phyloP scores from a whole-genome alignment of 2,888 invertebrate species.

The Acrobasis repandana region DNA sequence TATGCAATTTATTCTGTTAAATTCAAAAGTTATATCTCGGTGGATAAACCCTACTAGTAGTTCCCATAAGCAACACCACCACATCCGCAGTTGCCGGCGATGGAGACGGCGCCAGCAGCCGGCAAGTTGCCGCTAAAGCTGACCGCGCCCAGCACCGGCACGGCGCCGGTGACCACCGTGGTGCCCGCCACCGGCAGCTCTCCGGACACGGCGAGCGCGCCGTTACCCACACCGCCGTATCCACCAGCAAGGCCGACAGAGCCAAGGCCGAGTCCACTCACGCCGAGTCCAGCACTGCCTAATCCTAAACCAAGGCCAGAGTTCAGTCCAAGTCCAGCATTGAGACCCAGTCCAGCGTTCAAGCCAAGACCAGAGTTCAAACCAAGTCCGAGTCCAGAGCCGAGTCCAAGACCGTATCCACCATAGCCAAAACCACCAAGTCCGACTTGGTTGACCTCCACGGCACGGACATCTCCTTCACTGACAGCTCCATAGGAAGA shows the following conservation, averaged over 20 bases:
- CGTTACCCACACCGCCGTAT: constrained; percentile 25
- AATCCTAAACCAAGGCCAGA: constrained; percentile 2
- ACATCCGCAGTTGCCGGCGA: constrained; percentile 47
- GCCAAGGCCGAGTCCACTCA: constrained; percentile 2
- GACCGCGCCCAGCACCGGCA: constrained; percentile 47
- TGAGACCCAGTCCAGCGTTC: not conserved
- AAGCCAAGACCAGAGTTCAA: constrained; percentile 4
- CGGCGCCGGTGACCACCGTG: constrained; percentile 42
- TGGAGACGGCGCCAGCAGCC: constrained; percentile 47
- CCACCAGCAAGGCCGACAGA: constrained; percentile 14
- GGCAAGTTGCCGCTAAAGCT: constrained; percentile 43
- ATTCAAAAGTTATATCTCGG: not conserved
- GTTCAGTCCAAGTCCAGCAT: not conserved
- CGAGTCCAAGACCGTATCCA: not conserved
- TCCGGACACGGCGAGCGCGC: constrained; percentile 27
- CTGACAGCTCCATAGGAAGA: not conserved
- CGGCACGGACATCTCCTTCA: not conserved
- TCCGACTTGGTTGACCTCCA: not conserved
- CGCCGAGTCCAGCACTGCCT: not conserved
- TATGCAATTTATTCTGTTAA: too few species aligned
- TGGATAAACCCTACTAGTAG: not conserved
- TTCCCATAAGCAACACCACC: constrained; percentile 20
- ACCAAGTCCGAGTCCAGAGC: constrained; percentile 6
- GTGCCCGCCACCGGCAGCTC: constrained; percentile 40
- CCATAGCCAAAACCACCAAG: not conserved